Percentiles rank a stretch among this genome's conserved stretches.
phyloP scores from a whole-genome alignment of 2,888 invertebrate species.

The Spilarctia lutea region DNA sequence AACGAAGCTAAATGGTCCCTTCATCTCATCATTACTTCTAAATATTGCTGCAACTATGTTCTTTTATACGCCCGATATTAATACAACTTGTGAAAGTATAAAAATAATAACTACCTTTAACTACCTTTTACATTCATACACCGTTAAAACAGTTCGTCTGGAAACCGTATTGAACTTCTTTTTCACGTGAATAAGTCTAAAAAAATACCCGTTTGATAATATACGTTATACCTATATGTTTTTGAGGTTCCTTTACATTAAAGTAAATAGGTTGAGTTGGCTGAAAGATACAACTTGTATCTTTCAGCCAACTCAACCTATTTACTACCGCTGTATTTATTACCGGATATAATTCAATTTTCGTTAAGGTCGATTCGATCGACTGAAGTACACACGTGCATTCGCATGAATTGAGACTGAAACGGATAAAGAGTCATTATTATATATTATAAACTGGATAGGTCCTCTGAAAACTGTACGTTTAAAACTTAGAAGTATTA shows the following conservation, averaged over 20 bases:
- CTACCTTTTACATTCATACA: background rate
- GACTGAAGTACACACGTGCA: background rate
- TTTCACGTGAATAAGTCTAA: background rate
- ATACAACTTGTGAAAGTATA: background rate
- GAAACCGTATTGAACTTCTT: background rate
- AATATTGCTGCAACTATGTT: background rate
- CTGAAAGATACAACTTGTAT: constrained; percentile 7
- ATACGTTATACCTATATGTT: background rate
- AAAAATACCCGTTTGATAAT: background rate
- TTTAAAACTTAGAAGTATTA: too few relatives aligned
- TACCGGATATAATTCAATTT: constrained; percentile 14
- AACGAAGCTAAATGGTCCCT: background rate
- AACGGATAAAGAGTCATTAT: too few relatives aligned
- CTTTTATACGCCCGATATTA: background rate
- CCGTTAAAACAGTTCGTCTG: background rate
- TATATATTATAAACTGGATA: too few relatives aligned
- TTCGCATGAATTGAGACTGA: background rate
- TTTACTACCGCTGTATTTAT: constrained; percentile 14
- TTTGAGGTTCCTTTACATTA: background rate
- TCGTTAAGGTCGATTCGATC: constrained; percentile 10
- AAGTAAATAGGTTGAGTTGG: constrained; percentile 3
- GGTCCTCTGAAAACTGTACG: too few relatives aligned
- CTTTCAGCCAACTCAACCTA: too few relatives aligned
- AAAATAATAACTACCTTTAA: background rate
- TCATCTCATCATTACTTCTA: background rate